Conservation (phyloP, 1,140 invertebrate genomes). For the Cryptotermes secundus region DNA sequence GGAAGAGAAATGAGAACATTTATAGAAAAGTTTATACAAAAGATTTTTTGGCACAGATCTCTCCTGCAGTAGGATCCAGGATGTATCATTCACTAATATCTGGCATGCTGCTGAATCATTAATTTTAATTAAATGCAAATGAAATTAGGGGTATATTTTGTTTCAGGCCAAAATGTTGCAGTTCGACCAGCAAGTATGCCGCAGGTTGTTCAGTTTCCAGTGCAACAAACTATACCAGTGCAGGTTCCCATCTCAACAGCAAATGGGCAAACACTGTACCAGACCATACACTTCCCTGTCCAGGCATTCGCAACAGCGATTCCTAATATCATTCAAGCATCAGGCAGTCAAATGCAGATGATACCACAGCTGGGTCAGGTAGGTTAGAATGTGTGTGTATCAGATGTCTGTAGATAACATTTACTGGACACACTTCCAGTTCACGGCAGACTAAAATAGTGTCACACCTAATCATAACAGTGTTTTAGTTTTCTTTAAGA, state of each 20-base stretch:
- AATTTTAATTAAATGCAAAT: no score
- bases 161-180: conserved; percentile 72
- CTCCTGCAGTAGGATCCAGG: no score
- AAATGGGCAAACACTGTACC: conserved; percentile 89
- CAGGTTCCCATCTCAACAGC: conserved; percentile 87
- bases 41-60: no score
- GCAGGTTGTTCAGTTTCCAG: conserved; percentile 74
- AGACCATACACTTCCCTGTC: conserved; percentile 88
- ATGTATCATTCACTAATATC: no score
- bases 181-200: conserved; percentile 53
- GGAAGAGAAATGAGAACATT: no score
- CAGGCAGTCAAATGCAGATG: conserved; percentile 63
- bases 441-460: no score
- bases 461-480: no score
- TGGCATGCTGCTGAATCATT: neutral
- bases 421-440: no score
- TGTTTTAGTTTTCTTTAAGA: no score
- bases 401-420: no score
- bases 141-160: neutral
- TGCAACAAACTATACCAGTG: conserved; percentile 85
- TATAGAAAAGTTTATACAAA: no score
- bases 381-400: conserved; percentile 27
- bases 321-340: conserved; percentile 50
- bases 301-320: conserved; percentile 65
- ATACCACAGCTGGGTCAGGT: conserved; percentile 60